phyloP scores from a whole-genome alignment of 2,888 invertebrate genomes.

The Spisula solida region DNA sequence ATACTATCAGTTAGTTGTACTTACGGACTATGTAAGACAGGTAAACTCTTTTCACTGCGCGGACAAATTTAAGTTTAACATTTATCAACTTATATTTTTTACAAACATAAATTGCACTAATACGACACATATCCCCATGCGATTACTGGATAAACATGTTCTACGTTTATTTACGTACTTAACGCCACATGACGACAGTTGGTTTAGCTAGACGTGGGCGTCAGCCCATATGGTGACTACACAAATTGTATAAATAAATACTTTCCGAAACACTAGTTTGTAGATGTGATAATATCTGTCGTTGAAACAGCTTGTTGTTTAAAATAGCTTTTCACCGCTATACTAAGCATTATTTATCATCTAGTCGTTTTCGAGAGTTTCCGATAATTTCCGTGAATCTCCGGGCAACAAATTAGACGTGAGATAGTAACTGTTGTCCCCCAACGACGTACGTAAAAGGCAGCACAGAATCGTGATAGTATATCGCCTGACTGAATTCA shows the following conservation, averaged over 20 bases:
- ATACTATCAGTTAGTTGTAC: not conserved
- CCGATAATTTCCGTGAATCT: conserved; percentile 1
- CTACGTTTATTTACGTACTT: not conserved
- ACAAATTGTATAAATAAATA: not conserved
- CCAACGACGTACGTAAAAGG: not conserved
- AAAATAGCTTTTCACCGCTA: not conserved
- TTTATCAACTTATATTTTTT: too few species aligned
- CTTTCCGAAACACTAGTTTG: conserved; percentile 1
- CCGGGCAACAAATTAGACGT: conserved; percentile 23
- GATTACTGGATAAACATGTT: not conserved
- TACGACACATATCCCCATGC: not conserved
- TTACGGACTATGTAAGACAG: not conserved
- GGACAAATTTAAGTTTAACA: too few species aligned
- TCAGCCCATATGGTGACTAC: not conserved
- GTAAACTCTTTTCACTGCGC: not conserved
- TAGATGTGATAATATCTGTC: not conserved
- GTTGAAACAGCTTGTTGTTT: not conserved
- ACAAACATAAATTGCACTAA: conserved; percentile 1
- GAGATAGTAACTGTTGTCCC: conserved; percentile 5
- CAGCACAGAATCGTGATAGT: not conserved
- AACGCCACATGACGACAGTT: not conserved
- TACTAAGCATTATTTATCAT: not conserved
- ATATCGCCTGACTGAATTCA: conserved; percentile 5
- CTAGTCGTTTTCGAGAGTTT: not conserved
- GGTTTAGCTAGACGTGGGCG: not conserved